A percentile compares a stretch with the other conserved stretches of the same genome.
Conservation (phyloP, 2,113 vertebrate genomes). For the Cnemophilus loriae region DNA sequence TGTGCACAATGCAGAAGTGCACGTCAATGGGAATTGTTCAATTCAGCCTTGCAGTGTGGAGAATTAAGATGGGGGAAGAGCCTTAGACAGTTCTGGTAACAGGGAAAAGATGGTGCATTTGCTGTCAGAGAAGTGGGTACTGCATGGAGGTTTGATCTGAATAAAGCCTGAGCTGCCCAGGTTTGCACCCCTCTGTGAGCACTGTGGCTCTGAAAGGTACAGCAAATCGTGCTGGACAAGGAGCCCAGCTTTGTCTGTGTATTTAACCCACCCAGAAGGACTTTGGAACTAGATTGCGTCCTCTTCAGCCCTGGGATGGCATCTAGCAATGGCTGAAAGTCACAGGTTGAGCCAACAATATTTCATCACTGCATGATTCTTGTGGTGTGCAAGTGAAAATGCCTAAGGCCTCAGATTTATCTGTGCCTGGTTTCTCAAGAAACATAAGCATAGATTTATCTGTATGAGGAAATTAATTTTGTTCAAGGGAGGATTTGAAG, state of each 20-base stretch:
- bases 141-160: not conserved
- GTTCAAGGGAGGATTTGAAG: not conserved
- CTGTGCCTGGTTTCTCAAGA: conserved; percentile 1
- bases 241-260: fast-evolving
- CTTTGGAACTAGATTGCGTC: not conserved
- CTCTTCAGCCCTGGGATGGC: not conserved
- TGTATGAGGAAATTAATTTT: conserved; percentile 29
- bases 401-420: not conserved
- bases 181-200: not conserved
- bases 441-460: not conserved
- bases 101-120: not conserved
- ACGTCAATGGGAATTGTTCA: not conserved
- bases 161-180: not conserved
- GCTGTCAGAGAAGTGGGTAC: not conserved
- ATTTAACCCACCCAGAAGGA: not conserved
- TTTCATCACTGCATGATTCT: not conserved
- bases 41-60: not conserved
- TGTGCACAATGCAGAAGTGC: not conserved
- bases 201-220: not conserved
- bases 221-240: not conserved
- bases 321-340: not conserved
- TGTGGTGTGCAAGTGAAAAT: not conserved
- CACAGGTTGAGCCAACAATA: not conserved
- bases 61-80: not conserved
- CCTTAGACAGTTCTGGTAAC: not conserved